Percentiles rank a stretch among this genome's conserved stretches.
Conservation (phyloP, 64 coral and sea anemone species). For the Montipora capricornis region DNA sequence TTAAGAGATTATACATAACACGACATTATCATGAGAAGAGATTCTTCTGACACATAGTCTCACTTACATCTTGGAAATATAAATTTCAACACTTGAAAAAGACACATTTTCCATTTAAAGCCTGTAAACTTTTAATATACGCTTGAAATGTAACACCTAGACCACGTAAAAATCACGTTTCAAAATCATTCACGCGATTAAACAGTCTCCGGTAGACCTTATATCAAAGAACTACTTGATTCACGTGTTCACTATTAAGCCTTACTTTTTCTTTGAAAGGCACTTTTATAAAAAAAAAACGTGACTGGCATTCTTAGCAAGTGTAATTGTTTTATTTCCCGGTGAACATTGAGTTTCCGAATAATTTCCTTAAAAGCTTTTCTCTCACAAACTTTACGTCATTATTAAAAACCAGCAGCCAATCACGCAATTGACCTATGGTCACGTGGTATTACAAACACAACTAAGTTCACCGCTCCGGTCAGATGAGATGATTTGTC, state of each 20-base stretch:
- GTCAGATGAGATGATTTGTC: constrained; percentile 94
- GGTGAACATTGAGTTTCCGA: neutral
- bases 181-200: neutral
- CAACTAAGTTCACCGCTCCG: constrained; percentile 41
- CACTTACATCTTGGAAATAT: too few relatives aligned
- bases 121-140: neutral
- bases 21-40: too few relatives aligned
- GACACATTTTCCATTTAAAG: neutral
- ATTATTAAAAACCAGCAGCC: constrained; percentile 39
- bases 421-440: constrained; percentile 61
- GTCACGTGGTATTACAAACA: constrained; percentile 76
- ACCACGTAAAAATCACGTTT: neutral
- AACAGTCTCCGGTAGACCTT: neutral
- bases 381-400: constrained; percentile 31
- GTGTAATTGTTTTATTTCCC: neutral
- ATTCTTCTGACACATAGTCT: too few relatives aligned
- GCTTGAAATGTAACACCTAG: too few relatives aligned
- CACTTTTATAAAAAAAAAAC: neutral
- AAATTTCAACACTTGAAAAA: neutral
- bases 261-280: too few relatives aligned
- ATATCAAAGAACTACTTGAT: neutral
- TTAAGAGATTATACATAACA: too few relatives aligned
- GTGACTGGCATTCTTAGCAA: neutral
- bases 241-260: neutral
- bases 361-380: neutral